Evolutionary conservation across 2,888 invertebrate genomes (phyloP).

Genomic region (Ceratothoa steindachneri): DNA sequence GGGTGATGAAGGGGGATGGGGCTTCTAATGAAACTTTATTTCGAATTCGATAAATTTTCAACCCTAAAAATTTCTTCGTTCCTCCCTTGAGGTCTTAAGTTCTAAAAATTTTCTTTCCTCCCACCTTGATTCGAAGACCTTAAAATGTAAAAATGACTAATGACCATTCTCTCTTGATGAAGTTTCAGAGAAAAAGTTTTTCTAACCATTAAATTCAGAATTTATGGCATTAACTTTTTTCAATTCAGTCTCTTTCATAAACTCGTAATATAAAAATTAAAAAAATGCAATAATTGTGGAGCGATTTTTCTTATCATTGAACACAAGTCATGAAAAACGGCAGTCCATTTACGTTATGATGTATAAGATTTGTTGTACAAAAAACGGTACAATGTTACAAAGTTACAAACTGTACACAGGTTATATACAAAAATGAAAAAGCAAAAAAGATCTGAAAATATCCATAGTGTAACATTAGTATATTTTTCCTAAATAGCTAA

Average conservation of each 20-base stretch:
- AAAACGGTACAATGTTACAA: background rate
- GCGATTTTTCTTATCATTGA: background rate
- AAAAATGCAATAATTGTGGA: too few species aligned
- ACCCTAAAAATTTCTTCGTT: background rate
- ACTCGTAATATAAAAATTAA: too few species aligned
- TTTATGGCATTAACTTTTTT: background rate
- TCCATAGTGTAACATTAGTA: too few species aligned
- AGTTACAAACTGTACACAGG: background rate
- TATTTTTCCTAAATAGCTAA: too few species aligned
- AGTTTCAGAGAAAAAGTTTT: background rate
- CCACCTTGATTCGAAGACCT: background rate
- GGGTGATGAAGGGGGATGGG: background rate
- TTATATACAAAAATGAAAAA: background rate
- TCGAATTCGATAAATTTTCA: background rate
- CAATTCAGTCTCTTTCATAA: background rate
- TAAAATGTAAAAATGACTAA: too few species aligned
- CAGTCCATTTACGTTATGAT: background rate
- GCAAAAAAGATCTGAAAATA: background rate
- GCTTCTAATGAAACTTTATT: background rate
- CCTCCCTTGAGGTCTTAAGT: background rate
- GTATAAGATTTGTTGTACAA: background rate
- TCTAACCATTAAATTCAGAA: background rate
- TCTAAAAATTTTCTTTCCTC: background rate
- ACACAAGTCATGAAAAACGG: too few species aligned
- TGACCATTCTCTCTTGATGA: background rate